Conservation (phyloP, 2,888 invertebrate genomes). For the Agonopterix alstromeriana region DNA sequence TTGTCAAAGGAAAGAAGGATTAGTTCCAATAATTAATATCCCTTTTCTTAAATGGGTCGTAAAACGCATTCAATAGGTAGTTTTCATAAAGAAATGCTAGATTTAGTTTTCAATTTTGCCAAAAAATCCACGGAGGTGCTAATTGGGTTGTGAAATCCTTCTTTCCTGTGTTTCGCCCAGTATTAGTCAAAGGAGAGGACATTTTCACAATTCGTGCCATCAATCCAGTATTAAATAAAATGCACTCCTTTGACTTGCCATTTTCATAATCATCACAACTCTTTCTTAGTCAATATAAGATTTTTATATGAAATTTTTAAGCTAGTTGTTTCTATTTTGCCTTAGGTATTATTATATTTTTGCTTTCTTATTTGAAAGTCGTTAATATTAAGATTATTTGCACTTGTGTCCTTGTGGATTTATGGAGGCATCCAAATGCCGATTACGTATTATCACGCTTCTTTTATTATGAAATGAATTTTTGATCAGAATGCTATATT, state of each 20-base stretch:
- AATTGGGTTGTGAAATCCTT: constrained; percentile 73
- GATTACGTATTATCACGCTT: constrained; percentile 68
- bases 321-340: constrained; percentile 72
- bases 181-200: constrained; percentile 70
- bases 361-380: constrained; percentile 71
- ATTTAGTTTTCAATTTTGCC: constrained; percentile 36
- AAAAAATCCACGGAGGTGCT: constrained; percentile 60
- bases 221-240: constrained; percentile 68
- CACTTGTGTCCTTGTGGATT: constrained; percentile 77
- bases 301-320: constrained; percentile 68
- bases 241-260: constrained; percentile 64
- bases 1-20: constrained; percentile 64
- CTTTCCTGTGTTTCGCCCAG: constrained; percentile 66
- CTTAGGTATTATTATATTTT: constrained; percentile 63
- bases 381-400: constrained; percentile 58
- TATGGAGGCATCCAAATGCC: constrained; percentile 51
- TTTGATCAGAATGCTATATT: constrained; percentile 57
- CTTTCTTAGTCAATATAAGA: constrained; percentile 72
- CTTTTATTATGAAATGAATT: constrained; percentile 46
- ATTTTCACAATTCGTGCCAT: constrained; percentile 71
- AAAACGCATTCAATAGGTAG: too few species aligned
- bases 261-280: constrained; percentile 69
- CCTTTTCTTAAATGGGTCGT: background rate
- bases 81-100: background rate
- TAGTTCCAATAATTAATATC: constrained; percentile 12